Evolutionary conservation across 2,797 vertebrate species (phyloP), one percentile per base, ranked within the genome.

Genomic region (Brachyrhaphis roseni): DNA sequence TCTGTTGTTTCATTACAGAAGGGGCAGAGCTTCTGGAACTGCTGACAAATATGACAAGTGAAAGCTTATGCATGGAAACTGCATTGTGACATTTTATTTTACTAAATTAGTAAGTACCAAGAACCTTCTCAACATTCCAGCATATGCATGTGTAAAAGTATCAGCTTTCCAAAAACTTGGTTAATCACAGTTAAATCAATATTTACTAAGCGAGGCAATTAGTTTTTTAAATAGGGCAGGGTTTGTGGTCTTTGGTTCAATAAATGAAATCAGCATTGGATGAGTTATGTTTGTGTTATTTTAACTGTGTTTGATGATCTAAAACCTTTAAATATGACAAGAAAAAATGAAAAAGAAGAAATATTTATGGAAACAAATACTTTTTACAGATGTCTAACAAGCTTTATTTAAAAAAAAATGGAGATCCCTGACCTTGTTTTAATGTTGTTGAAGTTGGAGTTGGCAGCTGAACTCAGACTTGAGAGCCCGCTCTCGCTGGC

Each of bases 401-500:
- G 20, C 43, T 41, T 53, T 26, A 26, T 53, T 53, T 51, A 2
- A 28, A 2, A 2, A 28, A 2, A 49, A 70, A 75, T 49, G 7
- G 31, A 11, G 1, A 18, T 78, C 4, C 36, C 74, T 79, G 75
- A 94, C 93, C 93, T 95, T 82, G 77, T 91, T 86, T 93, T 94
- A 39, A 85, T 90, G 83, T 90, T 93, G 62, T 81, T 93, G 79
- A 90, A 84, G 79, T 83, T 90, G 87, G 82, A 95, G 80, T 86
- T 91, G 80, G 57, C 92, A 0, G 83, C 95, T 66, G 89, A 95
- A 86, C 46, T 96, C 93, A 95, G 79, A 92, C 97, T 97, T 79
- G 91, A 97, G 46, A 97, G 90, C 0, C 97, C 95, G 0, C 97
- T 97, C 88, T 98, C 96, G 2, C 95, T 96, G 84, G 93, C 94